Evolutionary conservation across 2,113 vertebrate genomes (phyloP), one percentile per base, ranked within the genome.

Genomic region (Myiozetetes cayanensis): DNA sequence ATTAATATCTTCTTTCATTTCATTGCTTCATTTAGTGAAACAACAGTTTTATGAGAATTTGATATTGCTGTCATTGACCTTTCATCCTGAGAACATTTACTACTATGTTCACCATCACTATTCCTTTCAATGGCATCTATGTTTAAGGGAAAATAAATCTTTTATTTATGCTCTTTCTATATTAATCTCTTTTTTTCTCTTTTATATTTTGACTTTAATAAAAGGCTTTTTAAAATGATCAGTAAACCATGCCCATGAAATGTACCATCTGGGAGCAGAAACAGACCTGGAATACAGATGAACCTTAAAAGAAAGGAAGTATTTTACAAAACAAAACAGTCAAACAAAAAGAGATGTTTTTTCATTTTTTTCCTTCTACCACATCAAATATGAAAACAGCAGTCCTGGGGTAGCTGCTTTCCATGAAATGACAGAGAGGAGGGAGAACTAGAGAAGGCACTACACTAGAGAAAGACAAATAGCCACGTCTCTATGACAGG

Each of bases 371-470:
- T 95, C 31, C 22, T 84, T 87, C 84, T 79, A 75, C 70, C 74
- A 67, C 63, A 96, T 96, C 71, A 94, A 96, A 93, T 74, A 76
- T 63, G 76, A 92, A 77, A 94, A 46, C 75, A 87, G 75, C 83
- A 91, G 89, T 82, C 76, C 76, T 4, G 5, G 52, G 13, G 30
- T 88, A 76, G 75, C 84, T 94, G 92, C n/a, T 96, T 97, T 94
- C 81, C 76, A 93, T 93, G 94, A 96, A 93, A 78, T 91, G 77
- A 94, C 78, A 93, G 59, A 96, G 94, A 88, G 31, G 39, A 94
- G 58, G 37, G 33, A 37, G 73, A 86, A 3, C 65, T 50, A 63
- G 28, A 87, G 79, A 91, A 80, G 71, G 70, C 33, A 33, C 8
- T 46, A 23, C 24, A 35, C 11, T 55, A 80, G 35, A 83, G 67